Base-by-base conservation (phyloP, 2,797 vertebrate species). In the Enteromius trimaculatus region DNA sequence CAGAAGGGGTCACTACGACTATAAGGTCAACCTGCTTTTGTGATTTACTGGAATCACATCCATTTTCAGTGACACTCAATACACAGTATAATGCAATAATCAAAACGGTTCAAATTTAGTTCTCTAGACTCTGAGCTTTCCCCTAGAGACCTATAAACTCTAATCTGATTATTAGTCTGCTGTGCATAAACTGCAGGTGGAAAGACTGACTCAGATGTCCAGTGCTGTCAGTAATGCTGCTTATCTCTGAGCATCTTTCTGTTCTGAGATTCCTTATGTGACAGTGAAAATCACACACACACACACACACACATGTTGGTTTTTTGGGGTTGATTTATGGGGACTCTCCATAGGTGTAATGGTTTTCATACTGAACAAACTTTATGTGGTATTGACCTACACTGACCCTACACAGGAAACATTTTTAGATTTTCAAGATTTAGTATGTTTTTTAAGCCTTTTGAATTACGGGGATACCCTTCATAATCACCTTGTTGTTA, bases 291-390 rank as follows among this genome's bases (percentile, higher is more conserved):
- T 6, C 23, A 29, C 6, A 5, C 14, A 11, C 53, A 79, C 37
- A 72, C 19, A 29, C 64, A 55, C 58, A 83, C 55, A 64, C 82
- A 74, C 53, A 83, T n/a, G n/a, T n/a, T 37, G 6, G 37, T 1
- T 6, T 37, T 37, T 37, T 37, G 6, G 37, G 37, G 37, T 37
- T 37, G 37, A 37, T 37, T 37, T 37, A 37, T 37, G 37, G 37
- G 37, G 6, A 37, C 37, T 37, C 34, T 37, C 37, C 39, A 7
- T 4, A 4, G 5, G 37, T 37, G 37, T 37, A 39, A 39, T 39
- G 39, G 39, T 39, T 9, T 39, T 39, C 2, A 39, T 39, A 39
- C 39, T 39, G 39, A 39, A 39, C 39, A 39, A 39, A 39, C 39
- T 39, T 8, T 39, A 39, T 39, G 39, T 39, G 39, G 1, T 39